These are phyloP conservation scores for Mythimna lalbum DNA, from an alignment of 2,888 invertebrate genomes.

Conservation along the genomic window DNA sequence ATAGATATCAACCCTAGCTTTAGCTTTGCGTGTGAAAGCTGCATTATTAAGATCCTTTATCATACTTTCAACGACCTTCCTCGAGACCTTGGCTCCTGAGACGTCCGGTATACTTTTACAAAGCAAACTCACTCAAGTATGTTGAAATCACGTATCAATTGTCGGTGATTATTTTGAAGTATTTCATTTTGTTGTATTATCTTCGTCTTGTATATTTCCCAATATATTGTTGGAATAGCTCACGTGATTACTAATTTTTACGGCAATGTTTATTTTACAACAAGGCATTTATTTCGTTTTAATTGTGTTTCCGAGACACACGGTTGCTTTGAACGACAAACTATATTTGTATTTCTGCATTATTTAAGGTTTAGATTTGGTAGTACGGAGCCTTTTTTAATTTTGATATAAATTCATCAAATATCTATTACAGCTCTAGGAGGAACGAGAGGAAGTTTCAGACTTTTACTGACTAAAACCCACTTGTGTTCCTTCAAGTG, in stretches of 20 bases:
- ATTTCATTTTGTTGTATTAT: conserved; percentile 21
- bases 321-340: conserved; percentile 5
- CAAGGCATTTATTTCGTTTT: conserved; percentile 18
- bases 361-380: no score
- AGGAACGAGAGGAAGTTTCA: no score
- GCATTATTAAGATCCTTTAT: conserved; percentile 31
- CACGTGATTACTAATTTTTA: conserved; percentile 27
- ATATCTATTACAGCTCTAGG: no score
- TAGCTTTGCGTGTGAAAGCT: conserved; percentile 8
- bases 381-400: no score
- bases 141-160: conserved; percentile 29
- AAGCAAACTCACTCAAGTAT: conserved; percentile 16
- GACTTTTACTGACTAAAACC: no score
- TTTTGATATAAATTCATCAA: no score
- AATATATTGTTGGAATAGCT: conserved; percentile 28
- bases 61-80: conserved; percentile 43
- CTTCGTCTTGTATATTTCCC: conserved; percentile 18
- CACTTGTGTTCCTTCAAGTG: no score
- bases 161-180: conserved; percentile 40
- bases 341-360: background rate
- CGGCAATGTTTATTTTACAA: conserved; percentile 40
- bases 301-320: conserved; percentile 34
- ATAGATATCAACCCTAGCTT: background rate
- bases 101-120: conserved; percentile 59
- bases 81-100: conserved; percentile 45